Base-by-base conservation (phyloP, 2,797 vertebrate genomes). In the Scyliorhinus canicula region DNA sequence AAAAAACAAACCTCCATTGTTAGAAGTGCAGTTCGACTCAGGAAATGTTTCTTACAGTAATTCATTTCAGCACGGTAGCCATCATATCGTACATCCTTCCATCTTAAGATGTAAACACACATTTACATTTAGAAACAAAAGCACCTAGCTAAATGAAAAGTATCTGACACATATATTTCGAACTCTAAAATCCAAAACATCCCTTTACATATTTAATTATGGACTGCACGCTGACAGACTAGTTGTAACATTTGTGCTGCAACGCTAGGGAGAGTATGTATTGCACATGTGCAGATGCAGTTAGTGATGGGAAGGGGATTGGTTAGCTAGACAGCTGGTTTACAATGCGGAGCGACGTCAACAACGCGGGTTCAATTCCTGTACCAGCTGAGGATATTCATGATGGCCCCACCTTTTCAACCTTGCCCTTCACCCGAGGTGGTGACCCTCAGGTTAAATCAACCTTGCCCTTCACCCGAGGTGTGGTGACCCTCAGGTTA, bases 11-110 rank as follows among this genome's bases (percentile, higher is more conserved):
- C 99, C 98, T 99, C 98, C 86, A 99, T 98, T 74, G 98, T 99
- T 95, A 99, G 96, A 24, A 99, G 97, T 71, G 99, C 98, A 0
- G 98, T 99, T 71, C 98, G 98, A 85, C 98, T 99, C 47, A 99
- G 98, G 95, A 99, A 99, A 96, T 99, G 97, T 95, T 97, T 98
- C 96, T 98, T 98, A 95, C 99, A 99, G 0, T 98, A 99, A 5
- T 96, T 96, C 96, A 98, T 97, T 97, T 99, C 99, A 84, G 97
- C 96, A 96, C 97, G 97, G 93, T 95, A 97, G 0, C 98, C 98
- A n/a, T 99, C 98, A 4, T 95, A 96, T 93, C 96, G 97, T 0
- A 97, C 97, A 86, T 96, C 98, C 96, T 98, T 99, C 99, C 99
- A 99, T 71, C 99, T 99, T 95, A 21, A 11, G 6, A 65, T 65